A percentile compares a stretch with the other conserved stretches of the same genome.
Evolutionary conservation across 2,888 invertebrate species (phyloP).

Genomic region (Drosophila macrospina): DNA sequence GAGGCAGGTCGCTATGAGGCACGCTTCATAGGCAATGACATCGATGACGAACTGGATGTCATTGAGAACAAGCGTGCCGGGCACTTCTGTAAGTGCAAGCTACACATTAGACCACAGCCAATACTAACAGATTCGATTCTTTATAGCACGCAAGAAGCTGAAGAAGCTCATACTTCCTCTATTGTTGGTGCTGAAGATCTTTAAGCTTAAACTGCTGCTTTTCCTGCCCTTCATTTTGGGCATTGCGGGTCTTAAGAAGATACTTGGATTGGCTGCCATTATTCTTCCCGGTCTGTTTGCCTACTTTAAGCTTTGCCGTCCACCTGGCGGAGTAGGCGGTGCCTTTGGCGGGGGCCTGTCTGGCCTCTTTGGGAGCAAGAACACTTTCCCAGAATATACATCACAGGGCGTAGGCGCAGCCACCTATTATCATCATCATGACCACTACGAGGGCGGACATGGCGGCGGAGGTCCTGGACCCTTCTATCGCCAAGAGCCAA

Average conservation of each 20-base stretch:
- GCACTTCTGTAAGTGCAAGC: conserved; percentile 89
- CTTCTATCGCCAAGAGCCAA: conserved; percentile 81
- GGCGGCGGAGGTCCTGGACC: conserved; percentile 65
- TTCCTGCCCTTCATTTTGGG: conserved; percentile 94
- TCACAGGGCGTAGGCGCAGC: conserved; percentile 91
- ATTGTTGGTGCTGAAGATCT: conserved; percentile 92
- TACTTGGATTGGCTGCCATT: conserved; percentile 92
- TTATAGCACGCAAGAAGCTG: conserved; percentile 91
- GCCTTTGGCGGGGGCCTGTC: conserved; percentile 84
- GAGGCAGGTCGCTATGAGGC: conserved; percentile 91
- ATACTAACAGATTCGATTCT: conserved; percentile 5
- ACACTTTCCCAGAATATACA: conserved; percentile 88
- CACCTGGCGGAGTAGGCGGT: conserved; percentile 87
- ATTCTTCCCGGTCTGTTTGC: conserved; percentile 92
- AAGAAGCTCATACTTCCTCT: conserved; percentile 94
- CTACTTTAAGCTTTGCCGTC: conserved; percentile 94
- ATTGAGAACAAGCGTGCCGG: conserved; percentile 92
- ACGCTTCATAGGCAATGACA: conserved; percentile 93
- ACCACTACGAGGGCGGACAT: conserved; percentile 80
- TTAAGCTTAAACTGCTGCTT: conserved; percentile 92
- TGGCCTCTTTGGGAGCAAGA: conserved; percentile 80
- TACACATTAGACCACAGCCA: conserved; percentile 9
- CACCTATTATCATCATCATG: conserved; percentile 86
- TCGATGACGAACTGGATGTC: conserved; percentile 92
- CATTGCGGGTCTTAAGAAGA: conserved; percentile 93